phyloP scores from a whole-genome alignment of 2,797 vertebrate species.

The Notamacropus eugenii region DNA sequence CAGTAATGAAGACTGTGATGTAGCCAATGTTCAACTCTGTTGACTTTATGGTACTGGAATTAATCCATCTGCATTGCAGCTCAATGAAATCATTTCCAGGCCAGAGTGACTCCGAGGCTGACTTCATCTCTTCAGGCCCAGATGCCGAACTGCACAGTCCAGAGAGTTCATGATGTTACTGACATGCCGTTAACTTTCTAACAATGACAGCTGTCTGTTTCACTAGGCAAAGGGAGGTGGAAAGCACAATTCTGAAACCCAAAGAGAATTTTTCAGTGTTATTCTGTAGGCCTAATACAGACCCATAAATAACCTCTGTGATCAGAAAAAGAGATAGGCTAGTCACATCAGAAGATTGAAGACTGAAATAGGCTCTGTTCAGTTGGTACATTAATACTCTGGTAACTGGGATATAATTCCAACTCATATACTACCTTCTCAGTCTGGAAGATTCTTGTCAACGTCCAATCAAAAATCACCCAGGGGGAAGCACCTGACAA shows the following conservation, averaged over 20 bases:
- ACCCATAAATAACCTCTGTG: neutral
- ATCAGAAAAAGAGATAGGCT: neutral
- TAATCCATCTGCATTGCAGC: conserved; percentile 90
- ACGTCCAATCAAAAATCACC: neutral
- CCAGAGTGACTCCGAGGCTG: conserved; percentile 83
- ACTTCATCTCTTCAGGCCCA: conserved; percentile 89
- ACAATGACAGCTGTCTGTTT: neutral
- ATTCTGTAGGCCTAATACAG: conserved; percentile 8
- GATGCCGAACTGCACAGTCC: conserved; percentile 77
- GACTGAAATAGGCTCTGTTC: neutral
- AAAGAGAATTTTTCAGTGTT: neutral
- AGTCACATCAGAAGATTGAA: neutral
- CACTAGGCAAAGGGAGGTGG: neutral
- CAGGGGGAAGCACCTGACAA: neutral
- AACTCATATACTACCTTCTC: neutral
- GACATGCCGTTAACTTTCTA: conserved; percentile 32
- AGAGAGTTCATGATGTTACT: conserved; percentile 70
- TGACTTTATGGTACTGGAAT: conserved; percentile 91
- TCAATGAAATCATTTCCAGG: conserved; percentile 93
- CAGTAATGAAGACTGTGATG: conserved; percentile 84
- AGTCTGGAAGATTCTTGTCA: neutral
- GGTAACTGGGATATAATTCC: neutral
- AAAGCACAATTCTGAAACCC: neutral
- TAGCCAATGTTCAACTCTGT: conserved; percentile 87
- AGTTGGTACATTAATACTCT: neutral